A percentile compares a stretch with the other conserved stretches of the same genome.
Conservation (phyloP, 2,113 vertebrate species). For the Labrus mixtus region DNA sequence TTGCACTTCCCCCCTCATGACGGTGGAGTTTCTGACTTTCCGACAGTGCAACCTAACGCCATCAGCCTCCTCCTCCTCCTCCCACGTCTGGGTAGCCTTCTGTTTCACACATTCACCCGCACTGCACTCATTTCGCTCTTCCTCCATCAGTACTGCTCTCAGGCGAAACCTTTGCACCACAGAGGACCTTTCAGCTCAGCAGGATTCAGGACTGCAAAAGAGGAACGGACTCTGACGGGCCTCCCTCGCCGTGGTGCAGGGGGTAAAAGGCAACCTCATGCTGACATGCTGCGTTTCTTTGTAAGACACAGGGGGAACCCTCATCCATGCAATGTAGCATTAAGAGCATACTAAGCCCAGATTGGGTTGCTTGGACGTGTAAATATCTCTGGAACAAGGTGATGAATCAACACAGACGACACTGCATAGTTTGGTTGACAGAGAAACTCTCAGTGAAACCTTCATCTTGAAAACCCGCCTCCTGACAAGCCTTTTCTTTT, state of each 20-base stretch:
- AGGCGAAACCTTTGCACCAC: constrained; percentile 54
- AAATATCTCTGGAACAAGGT: constrained; percentile 88
- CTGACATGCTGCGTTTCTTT: constrained; percentile 74
- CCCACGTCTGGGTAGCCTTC: background rate
- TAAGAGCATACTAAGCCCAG: constrained; percentile 82
- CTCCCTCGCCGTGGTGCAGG: constrained; percentile 24
- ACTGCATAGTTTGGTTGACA: constrained; percentile 11
- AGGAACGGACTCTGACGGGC: too few species aligned
- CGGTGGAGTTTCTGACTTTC: constrained; percentile 10
- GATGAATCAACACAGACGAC: constrained; percentile 10
- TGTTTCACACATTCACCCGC: background rate
- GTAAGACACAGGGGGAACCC: constrained; percentile 78
- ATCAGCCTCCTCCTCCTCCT: constrained; percentile 9
- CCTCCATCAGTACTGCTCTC: constrained; percentile 69
- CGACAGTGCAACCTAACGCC: background rate
- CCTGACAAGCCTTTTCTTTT: constrained; percentile 76
- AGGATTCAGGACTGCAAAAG: constrained; percentile 12
- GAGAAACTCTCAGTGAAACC: constrained; percentile 54
- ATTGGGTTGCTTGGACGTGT: constrained; percentile 89
- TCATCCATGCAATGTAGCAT: constrained; percentile 94
- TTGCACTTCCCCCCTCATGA: background rate
- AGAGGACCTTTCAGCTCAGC: constrained; percentile 24
- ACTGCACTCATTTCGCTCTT: constrained; percentile 41
- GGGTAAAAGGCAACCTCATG: constrained; percentile 34
- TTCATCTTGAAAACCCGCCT: constrained; percentile 60